These are phyloP conservation scores for Esox lucius DNA, from an alignment of 2,797 vertebrate species.

Conservation along the genomic window DNA sequence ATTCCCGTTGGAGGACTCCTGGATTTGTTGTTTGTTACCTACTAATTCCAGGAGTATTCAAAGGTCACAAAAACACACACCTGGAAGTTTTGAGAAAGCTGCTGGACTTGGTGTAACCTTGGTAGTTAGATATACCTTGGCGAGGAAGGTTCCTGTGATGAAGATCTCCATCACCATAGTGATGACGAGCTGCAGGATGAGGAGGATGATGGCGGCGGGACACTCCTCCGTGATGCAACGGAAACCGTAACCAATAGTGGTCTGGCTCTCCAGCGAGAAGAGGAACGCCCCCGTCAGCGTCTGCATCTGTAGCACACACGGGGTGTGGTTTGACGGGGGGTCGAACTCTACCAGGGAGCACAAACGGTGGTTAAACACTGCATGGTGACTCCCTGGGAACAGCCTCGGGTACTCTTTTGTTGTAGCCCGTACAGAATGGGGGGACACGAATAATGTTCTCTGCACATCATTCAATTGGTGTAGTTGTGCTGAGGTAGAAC, in stretches of 20 bases:
- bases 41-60: too few species aligned
- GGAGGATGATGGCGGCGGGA: conserved; percentile 88
- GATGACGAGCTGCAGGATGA: conserved; percentile 91
- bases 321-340: conserved; percentile 92
- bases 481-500: not conserved
- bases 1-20: too few species aligned
- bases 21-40: too few species aligned
- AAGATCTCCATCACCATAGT: conserved; percentile 98
- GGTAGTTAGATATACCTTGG: conserved; percentile 76
- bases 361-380: too few species aligned
- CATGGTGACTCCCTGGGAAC: too few species aligned
- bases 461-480: not conserved
- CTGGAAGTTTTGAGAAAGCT: not conserved
- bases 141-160: conserved; percentile 96
- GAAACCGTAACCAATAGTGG: conserved; percentile 95
- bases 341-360: conserved; percentile 73
- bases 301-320: conserved; percentile 94
- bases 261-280: conserved; percentile 95
- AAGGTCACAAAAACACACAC: not conserved
- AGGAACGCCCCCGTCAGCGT: conserved; percentile 94
- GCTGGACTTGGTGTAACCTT: not conserved
- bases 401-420: too few species aligned
- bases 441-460: not conserved
- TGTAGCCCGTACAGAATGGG: not conserved
- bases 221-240: conserved; percentile 97